Evolutionary conservation across 2,888 invertebrate genomes (phyloP).

Genomic region (Heliconius cydno): DNA sequence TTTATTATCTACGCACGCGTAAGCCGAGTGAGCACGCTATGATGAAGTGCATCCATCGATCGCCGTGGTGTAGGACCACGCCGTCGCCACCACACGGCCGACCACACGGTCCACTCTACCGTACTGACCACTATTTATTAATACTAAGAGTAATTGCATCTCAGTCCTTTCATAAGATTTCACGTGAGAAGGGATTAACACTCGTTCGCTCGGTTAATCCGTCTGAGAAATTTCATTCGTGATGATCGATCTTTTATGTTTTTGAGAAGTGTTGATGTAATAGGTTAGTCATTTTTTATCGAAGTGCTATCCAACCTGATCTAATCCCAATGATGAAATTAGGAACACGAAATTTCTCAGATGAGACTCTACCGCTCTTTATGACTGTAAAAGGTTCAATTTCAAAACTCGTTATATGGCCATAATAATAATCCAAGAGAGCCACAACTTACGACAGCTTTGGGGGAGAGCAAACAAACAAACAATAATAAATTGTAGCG

Average conservation of each 20-base stretch:
- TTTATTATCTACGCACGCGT: constrained; percentile 75
- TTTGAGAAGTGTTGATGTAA: constrained; percentile 44
- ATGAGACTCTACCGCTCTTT: constrained; percentile 39
- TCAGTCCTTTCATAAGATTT: constrained; percentile 66
- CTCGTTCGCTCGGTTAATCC: constrained; percentile 75
- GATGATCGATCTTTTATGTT: constrained; percentile 46
- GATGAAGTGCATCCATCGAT: constrained; percentile 74
- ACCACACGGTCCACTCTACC: constrained; percentile 50
- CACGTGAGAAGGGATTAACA: constrained; percentile 76
- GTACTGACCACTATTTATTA: constrained; percentile 56
- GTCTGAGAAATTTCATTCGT: constrained; percentile 62
- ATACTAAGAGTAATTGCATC: constrained; percentile 69
- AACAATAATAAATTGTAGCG: constrained; percentile 59
- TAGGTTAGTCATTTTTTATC: constrained; percentile 52
- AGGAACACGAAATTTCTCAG: constrained; percentile 40
- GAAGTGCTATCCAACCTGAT: constrained; percentile 41
- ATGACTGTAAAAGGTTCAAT: constrained; percentile 31
- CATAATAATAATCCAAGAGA: constrained; percentile 37
- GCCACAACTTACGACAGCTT: constrained; percentile 45
- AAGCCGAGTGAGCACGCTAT: constrained; percentile 78
- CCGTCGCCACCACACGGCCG: constrained; percentile 48
- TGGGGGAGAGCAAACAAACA: constrained; percentile 58
- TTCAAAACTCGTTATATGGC: constrained; percentile 31
- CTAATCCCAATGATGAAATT: constrained; percentile 43
- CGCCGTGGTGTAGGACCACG: constrained; percentile 64